Base-by-base conservation (phyloP, 2,113 vertebrate genomes). In the Salvator merianae region DNA sequence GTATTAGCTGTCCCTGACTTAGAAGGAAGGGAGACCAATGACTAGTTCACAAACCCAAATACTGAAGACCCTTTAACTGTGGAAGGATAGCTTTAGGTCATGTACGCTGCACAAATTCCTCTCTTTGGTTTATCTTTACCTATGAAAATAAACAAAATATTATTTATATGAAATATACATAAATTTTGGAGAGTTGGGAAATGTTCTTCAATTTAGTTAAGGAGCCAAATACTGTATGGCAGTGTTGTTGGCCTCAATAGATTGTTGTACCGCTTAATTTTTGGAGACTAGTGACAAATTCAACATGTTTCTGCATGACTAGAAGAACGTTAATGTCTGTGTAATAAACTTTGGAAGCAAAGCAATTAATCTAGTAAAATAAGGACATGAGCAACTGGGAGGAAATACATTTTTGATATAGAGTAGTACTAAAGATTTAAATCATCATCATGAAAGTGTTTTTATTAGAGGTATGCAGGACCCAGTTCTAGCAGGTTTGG, bases 401-500 rank as follows among this genome's bases (percentile, higher is more conserved):
- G 84, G 79, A 76, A 66, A 70, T 86, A 76, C 13, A 84, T 87
- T 82, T 36, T 2, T 50, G 62, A 65, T 79, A 40, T 63, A 30
- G 12, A 40, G 16, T 79, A 28, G 22, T 13, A 38, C 12, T 14
- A 62, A 77, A 77, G 20, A 7, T 43, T 74, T 34, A 32, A 77
- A 77, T 9, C 55, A 55, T 47, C 43, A 47, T 47, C 43, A 47
- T 9, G 43, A 47, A 47, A 47, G 43, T 47, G 43, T 47, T 47
- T 47, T 47, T 47, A 47, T 47, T 47, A 47, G 43, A 47, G 43
- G 10, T 9, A 47, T 47, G 43, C 43, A 47, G 43, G 43, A 47
- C 6, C n/a, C 43, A 47, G 43, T 47, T 47, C 43, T 47, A 47
- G 43, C 43, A 47, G 43, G 43, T 47, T 47, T 47, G 43, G 43